These are phyloP conservation scores for Carabus problematicus DNA, from an alignment of 2,888 invertebrate species.

Conservation along the genomic window DNA sequence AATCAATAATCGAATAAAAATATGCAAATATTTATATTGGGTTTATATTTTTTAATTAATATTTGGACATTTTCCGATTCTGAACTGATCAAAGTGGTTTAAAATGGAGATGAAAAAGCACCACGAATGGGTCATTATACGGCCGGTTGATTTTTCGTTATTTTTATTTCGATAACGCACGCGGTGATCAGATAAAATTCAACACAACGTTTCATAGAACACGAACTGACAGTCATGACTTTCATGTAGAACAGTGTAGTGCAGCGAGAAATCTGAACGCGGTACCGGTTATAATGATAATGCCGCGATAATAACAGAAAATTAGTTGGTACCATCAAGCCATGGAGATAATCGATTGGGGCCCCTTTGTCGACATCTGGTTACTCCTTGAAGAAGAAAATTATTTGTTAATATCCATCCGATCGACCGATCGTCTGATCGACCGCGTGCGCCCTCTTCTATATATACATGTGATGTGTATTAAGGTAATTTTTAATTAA, in stretches of 20 bases:
- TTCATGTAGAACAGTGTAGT: constrained; percentile 26
- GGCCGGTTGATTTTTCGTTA: too few species aligned
- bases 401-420: constrained; percentile 26
- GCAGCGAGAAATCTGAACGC: constrained; percentile 12
- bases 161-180: too few species aligned
- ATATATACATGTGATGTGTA: constrained; percentile 2
- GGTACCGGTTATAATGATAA: constrained; percentile 34
- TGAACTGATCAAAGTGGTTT: too few species aligned
- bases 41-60: too few species aligned
- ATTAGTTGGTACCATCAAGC: constrained; percentile 22
- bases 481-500: constrained; percentile 38
- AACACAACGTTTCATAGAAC: too few species aligned
- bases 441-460: background rate
- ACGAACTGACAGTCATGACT: background rate
- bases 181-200: too few species aligned
- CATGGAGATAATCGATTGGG: constrained; percentile 23
- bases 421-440: background rate
- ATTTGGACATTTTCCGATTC: too few species aligned
- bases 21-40: too few species aligned
- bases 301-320: constrained; percentile 38
- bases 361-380: constrained; percentile 32
- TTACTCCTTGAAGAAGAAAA: constrained; percentile 18
- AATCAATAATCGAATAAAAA: too few species aligned
- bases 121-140: too few species aligned
- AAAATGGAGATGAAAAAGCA: too few species aligned